Evolutionary conservation across 2,113 vertebrate species (phyloP), one percentile per base, ranked within the genome.

Genomic region (Dermatemys mawii): DNA sequence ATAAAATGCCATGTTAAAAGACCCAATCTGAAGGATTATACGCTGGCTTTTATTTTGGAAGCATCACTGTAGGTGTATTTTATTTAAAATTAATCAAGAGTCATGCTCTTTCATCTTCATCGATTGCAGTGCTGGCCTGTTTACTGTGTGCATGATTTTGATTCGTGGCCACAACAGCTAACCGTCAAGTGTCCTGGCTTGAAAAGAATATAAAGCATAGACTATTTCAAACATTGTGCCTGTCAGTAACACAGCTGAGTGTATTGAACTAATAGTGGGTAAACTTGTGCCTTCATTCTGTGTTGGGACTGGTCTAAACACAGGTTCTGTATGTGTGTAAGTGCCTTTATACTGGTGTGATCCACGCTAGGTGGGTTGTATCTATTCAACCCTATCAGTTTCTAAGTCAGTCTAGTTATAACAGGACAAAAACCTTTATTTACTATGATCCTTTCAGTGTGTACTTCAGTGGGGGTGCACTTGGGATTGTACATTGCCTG

Each of bases 401-500:
- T 78, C 78, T 83, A 87, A 46, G 86, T 55, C 92, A 70, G 73
- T 88, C 89, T 5, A 87, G 86, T 54, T 85, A 41, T 11, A 54
- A 83, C 21, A 82, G 83, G n/a, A 92, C 89, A 44, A 19, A 67
- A 95, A 27, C 54, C 83, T 90, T 89, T 85, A 50, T 93, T 79
- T 94, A 27, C 88, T 79, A 92, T 88, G 49, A 1, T 3, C 82
- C 90, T 3, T 76, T 91, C 93, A 90, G 92, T 85, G 92, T 95
- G 90, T 92, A 63, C 88, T 86, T 96, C 97, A 95, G 93, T 91
- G 16, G 83, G 87, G 50, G 78, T 84, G 92, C 84, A 89, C 67
- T 70, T 19, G 35, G 84, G 94, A 92, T 88, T 93, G 94, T 89
- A 88, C 84, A 26, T 91, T 0, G 35, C 94, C 94, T 89, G 93